Percentiles rank a stretch among this genome's conserved stretches.
Evolutionary conservation across 2,797 vertebrate genomes (phyloP).

Genomic region (Dendrocincla tyrannina): DNA sequence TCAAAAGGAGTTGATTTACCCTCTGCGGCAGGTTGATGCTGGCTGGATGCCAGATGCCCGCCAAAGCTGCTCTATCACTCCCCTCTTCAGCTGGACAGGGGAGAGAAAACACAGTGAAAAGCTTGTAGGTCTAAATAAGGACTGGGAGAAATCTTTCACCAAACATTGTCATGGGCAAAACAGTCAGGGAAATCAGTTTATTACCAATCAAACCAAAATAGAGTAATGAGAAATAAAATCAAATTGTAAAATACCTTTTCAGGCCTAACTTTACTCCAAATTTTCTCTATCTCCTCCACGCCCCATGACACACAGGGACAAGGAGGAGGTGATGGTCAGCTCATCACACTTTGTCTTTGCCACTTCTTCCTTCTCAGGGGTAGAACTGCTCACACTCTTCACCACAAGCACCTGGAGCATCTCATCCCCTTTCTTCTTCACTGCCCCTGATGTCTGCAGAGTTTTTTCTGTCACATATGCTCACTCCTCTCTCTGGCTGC

Average conservation of each 20-base stretch:
- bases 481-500: not conserved
- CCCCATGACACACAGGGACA: accelerated
- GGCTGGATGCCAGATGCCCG: not conserved
- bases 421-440: not conserved
- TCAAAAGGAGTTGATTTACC: not conserved
- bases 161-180: not conserved
- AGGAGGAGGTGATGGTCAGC: not conserved
- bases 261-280: not conserved
- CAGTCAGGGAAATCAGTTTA: not conserved
- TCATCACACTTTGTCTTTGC: not conserved
- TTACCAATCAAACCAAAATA: not conserved
- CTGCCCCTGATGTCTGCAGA: not conserved
- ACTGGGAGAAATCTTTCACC: not conserved
- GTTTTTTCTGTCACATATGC: not conserved
- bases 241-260: accelerated
- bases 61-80: not conserved
- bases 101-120: not conserved
- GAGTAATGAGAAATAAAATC: not conserved
- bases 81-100: not conserved
- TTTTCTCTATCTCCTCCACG: not conserved
- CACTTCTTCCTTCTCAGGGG: not conserved
- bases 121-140: not conserved
- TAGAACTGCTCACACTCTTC: not conserved
- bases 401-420: not conserved
- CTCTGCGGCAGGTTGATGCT: not conserved